phyloP scores from a whole-genome alignment of 2,888 invertebrate species.

The Syrphus vitripennis region DNA sequence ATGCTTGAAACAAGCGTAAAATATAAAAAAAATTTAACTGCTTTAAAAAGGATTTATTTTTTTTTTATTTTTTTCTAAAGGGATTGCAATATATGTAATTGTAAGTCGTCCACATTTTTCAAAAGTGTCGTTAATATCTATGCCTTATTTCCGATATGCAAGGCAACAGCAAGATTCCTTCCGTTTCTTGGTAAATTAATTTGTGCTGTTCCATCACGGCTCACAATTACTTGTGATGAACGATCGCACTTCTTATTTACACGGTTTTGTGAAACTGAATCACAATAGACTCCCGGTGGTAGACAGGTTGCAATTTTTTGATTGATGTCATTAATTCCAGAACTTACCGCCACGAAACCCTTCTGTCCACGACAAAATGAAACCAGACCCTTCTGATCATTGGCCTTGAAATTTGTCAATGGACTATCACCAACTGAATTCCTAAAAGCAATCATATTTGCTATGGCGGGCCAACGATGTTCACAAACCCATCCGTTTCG shows the following conservation, averaged over 20 bases:
- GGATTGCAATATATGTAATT: neutral
- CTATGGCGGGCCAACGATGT: slow-evolving; percentile 90
- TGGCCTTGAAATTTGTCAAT: slow-evolving; percentile 87
- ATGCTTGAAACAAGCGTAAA: no score
- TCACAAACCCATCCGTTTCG: slow-evolving; percentile 89
- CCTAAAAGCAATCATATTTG: slow-evolving; percentile 88
- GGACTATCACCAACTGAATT: slow-evolving; percentile 84
- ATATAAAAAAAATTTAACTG: neutral
- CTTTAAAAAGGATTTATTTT: neutral
- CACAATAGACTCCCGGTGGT: slow-evolving; percentile 91
- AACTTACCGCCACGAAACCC: slow-evolving; percentile 89
- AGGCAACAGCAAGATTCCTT: slow-evolving; percentile 84
- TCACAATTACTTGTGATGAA: slow-evolving; percentile 53
- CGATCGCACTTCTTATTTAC: slow-evolving; percentile 76
- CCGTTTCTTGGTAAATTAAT: slow-evolving; percentile 79
- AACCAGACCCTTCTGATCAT: slow-evolving; percentile 89
- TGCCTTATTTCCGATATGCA: slow-evolving; percentile 81
- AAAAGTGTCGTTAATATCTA: neutral
- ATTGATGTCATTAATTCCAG: slow-evolving; percentile 83
- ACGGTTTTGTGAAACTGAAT: slow-evolving; percentile 85
- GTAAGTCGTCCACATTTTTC: neutral
- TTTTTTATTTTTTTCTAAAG: neutral
- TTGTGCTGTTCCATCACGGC: slow-evolving; percentile 54
- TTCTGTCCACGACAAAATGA: slow-evolving; percentile 90
- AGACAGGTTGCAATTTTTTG: slow-evolving; percentile 84